These are phyloP conservation scores for Drosophila insularis DNA, from an alignment of 1,140 invertebrate genomes.

Conservation along the genomic window DNA sequence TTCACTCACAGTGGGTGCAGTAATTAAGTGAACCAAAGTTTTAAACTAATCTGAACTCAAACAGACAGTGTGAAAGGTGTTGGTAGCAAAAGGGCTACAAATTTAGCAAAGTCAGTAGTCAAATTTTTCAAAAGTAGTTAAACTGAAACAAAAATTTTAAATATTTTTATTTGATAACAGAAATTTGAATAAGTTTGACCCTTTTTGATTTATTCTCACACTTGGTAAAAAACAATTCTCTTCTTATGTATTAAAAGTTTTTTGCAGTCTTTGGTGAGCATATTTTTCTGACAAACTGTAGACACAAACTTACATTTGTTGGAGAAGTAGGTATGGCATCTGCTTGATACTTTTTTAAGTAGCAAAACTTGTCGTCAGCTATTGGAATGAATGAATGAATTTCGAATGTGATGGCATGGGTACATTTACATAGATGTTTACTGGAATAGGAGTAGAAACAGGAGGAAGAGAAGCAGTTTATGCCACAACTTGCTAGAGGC, in stretches of 20 bases:
- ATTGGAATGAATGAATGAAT: slow-evolving; percentile 19
- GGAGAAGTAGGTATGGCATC: background rate
- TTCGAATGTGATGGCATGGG: slow-evolving; percentile 8
- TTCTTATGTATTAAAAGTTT: no score
- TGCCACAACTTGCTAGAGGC: slow-evolving; percentile 3
- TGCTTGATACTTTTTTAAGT: slow-evolving; percentile 9
- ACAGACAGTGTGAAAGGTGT: background rate
- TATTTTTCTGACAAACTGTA: background rate
- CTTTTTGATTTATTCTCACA: background rate
- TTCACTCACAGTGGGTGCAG: slow-evolving; percentile 38
- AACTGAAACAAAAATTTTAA: background rate
- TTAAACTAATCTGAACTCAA: slow-evolving; percentile 17
- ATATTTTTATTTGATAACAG: no score
- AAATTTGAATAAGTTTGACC: no score
- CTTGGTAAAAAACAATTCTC: background rate
- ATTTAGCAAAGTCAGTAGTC: background rate
- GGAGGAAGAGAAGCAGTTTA: background rate
- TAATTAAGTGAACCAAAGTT: slow-evolving; percentile 55
- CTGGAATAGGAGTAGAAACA: no score
- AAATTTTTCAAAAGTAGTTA: background rate
- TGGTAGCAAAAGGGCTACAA: background rate
- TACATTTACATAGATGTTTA: slow-evolving; percentile 9
- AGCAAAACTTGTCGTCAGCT: slow-evolving; percentile 17
- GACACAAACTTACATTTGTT: background rate
- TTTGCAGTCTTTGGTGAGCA: background rate